Percentiles rank a stretch among this genome's conserved stretches.
Conservation (phyloP, 2,797 vertebrate species). For the Malurus leucopterus region DNA sequence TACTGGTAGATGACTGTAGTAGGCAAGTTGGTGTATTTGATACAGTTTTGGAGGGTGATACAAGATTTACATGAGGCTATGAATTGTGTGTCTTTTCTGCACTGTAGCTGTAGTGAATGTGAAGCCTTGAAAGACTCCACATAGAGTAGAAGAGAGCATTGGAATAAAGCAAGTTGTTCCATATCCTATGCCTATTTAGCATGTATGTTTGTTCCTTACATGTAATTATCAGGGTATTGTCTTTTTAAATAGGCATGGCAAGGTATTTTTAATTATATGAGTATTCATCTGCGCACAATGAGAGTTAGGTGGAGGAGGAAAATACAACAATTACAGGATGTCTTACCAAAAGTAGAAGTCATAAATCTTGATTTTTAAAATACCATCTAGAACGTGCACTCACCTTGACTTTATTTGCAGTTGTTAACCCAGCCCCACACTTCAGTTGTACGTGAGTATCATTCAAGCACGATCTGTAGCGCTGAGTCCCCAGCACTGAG, state of each 20-base stretch:
- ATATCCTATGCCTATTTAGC: background rate
- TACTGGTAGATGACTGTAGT: background rate
- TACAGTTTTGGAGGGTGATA: background rate
- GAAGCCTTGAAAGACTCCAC: background rate
- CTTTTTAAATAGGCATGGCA: slow-evolving; percentile 10
- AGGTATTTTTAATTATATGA: slow-evolving; percentile 36
- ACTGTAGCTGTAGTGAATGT: background rate
- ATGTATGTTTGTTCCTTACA: background rate
- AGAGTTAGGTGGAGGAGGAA: slow-evolving; percentile 55
- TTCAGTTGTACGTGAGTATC: background rate
- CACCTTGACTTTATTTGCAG: slow-evolving; percentile 27
- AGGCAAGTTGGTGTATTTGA: background rate
- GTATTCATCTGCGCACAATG: slow-evolving; percentile 51
- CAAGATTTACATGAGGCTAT: background rate
- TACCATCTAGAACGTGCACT: background rate
- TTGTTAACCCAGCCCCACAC: background rate
- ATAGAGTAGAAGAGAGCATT: background rate
- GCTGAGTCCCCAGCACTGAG: accelerated
- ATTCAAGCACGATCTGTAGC: accelerated
- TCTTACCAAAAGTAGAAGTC: slow-evolving; percentile 24
- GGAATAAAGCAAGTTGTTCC: background rate
- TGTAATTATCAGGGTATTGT: background rate
- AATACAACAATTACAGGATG: slow-evolving; percentile 66
- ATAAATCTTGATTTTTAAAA: slow-evolving; percentile 32
- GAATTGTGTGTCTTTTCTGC: background rate